These are phyloP conservation scores for Allacma fusca DNA, from an alignment of 2,888 invertebrate species.

Conservation along the genomic window DNA sequence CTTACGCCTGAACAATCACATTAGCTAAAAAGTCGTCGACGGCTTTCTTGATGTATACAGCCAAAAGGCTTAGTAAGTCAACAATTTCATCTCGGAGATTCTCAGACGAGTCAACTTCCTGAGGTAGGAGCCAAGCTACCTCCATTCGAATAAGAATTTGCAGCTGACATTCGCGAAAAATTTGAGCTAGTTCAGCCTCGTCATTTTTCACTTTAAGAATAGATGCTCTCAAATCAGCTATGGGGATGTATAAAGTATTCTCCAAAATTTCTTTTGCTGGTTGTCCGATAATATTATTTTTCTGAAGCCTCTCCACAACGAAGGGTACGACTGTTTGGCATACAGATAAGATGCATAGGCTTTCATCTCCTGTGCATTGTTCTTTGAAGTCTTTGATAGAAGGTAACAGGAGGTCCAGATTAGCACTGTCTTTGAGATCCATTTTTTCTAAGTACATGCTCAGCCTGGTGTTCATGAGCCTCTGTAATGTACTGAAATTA, in stretches of 20 bases:
- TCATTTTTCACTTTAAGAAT: slow-evolving; percentile 21
- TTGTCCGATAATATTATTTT: background rate
- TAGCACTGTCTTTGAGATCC: background rate
- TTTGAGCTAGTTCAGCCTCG: background rate
- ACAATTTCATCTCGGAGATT: slow-evolving; percentile 33
- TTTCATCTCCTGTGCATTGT: slow-evolving; percentile 11
- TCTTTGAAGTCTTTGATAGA: slow-evolving; percentile 27
- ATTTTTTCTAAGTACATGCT: slow-evolving; percentile 21
- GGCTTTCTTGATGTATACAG: slow-evolving; percentile 24
- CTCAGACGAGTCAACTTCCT: slow-evolving; percentile 13
- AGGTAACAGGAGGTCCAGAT: background rate
- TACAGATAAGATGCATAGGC: slow-evolving; percentile 18
- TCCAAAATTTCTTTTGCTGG: slow-evolving; percentile 14
- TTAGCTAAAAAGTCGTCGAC: slow-evolving; percentile 37
- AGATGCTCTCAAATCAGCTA: slow-evolving; percentile 2
- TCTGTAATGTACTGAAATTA: slow-evolving; percentile 7
- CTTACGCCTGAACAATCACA: slow-evolving; percentile 36
- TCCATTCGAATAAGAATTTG: slow-evolving; percentile 41
- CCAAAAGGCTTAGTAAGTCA: slow-evolving; percentile 30
- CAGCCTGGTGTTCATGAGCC: slow-evolving; percentile 27
- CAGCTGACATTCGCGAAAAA: slow-evolving; percentile 34
- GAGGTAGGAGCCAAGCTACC: slow-evolving; percentile 15
- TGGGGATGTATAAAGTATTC: slow-evolving; percentile 26
- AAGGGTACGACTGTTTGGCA: slow-evolving; percentile 35
- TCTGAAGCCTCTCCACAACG: slow-evolving; percentile 30